These are phyloP conservation scores for Nycticorax nycticorax DNA, from an alignment of 2,113 vertebrate species.

Conservation along the genomic window DNA sequence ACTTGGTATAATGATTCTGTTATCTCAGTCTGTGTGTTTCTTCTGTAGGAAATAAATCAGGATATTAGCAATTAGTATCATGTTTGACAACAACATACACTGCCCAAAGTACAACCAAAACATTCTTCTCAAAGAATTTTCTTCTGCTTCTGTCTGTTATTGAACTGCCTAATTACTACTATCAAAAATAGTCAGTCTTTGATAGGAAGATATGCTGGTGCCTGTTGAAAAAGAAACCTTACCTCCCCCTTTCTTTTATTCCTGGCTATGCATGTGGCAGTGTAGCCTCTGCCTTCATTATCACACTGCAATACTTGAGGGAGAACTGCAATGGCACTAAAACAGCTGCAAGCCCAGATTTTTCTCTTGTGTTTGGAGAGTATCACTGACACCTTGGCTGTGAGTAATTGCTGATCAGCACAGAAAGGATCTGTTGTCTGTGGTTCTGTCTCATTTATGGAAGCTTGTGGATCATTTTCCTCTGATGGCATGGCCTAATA, in stretches of 20 bases:
- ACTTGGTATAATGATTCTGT: background rate
- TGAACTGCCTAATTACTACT: constrained; percentile 31
- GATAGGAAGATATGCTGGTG: background rate
- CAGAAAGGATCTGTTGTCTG: background rate
- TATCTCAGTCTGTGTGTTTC: background rate
- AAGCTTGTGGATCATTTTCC: background rate
- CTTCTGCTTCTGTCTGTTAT: background rate
- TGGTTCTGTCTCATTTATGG: background rate
- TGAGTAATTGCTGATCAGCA: constrained; percentile 6
- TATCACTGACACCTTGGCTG: background rate
- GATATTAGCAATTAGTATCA: background rate
- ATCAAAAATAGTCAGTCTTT: constrained; percentile 25
- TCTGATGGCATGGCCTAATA: background rate
- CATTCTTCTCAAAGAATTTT: constrained; percentile 1
- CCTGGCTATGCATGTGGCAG: background rate
- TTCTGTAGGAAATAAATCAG: background rate
- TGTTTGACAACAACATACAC: background rate
- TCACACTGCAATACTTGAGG: background rate
- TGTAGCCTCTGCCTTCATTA: background rate
- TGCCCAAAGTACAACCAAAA: constrained; percentile 15
- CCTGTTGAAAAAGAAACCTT: background rate
- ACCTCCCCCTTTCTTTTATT: background rate
- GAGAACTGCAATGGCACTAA: background rate
- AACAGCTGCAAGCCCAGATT: constrained; percentile 29
- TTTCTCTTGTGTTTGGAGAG: background rate